These are phyloP conservation scores for Cotesia vestalis DNA, from an alignment of 1,140 invertebrate genomes.

Conservation along the genomic window DNA sequence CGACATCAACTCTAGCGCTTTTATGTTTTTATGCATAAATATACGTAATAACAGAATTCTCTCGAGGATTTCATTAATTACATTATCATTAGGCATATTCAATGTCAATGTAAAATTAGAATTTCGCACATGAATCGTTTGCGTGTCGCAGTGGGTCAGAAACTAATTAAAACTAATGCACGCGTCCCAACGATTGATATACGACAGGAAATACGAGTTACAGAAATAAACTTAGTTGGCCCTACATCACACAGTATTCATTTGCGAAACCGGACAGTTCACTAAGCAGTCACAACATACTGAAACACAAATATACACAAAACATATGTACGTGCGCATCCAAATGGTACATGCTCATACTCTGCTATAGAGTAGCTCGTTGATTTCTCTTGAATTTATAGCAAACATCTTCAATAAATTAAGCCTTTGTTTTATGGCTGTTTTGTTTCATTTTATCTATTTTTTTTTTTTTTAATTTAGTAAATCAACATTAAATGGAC, in stretches of 20 bases:
- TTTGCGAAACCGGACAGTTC: conserved; percentile 31
- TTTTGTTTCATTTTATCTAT: not conserved
- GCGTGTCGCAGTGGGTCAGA: conserved; percentile 17
- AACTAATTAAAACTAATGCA: conserved; percentile 50
- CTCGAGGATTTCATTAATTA: conserved; percentile 7
- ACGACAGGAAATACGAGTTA: conserved; percentile 40
- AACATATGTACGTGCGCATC: not conserved
- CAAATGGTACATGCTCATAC: not conserved
- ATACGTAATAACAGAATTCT: too few relatives aligned
- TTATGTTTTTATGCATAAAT: not conserved
- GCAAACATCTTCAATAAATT: conserved; percentile 8
- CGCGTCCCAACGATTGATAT: conserved; percentile 40
- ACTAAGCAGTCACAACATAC: conserved; percentile 1
- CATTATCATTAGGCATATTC: not conserved
- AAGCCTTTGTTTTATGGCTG: too few relatives aligned
- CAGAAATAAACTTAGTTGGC: conserved; percentile 44
- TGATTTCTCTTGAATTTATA: not conserved
- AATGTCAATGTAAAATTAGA: conserved; percentile 27
- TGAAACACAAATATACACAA: not conserved
- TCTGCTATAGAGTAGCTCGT: not conserved
- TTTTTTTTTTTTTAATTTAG: not conserved
- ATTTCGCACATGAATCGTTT: conserved; percentile 6
- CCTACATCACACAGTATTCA: conserved; percentile 20
- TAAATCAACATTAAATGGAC: not conserved
- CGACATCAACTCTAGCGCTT: too few relatives aligned